Percentiles rank a stretch among this genome's conserved stretches.
Evolutionary conservation across 2,113 vertebrate species (phyloP).

Genomic region (Psilopsiagon aymara): DNA sequence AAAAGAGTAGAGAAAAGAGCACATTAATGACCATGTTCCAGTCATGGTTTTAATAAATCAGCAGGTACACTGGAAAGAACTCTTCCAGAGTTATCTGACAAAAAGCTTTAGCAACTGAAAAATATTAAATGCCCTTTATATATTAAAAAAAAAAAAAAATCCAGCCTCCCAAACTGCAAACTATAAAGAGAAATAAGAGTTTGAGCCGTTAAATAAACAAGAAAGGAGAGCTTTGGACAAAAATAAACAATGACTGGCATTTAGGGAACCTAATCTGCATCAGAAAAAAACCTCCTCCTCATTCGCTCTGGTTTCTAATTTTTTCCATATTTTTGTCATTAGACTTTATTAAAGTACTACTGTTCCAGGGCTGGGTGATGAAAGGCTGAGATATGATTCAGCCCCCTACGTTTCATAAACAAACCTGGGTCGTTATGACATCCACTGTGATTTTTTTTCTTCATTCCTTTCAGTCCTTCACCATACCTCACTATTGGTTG

Average conservation of each 20-base stretch:
- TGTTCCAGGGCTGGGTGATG: constrained; percentile 60
- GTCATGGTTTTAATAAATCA: background rate
- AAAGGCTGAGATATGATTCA: constrained; percentile 51
- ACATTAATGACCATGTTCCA: background rate
- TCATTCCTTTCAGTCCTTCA: background rate
- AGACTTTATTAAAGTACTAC: constrained; percentile 58
- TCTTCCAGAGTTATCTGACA: background rate
- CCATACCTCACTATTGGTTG: rapidly evolving
- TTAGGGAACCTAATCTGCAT: constrained; percentile 45
- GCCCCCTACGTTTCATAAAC: constrained; percentile 30
- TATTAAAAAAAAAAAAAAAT: background rate
- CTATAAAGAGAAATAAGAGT: constrained; percentile 7
- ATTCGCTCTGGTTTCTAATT: constrained; percentile 33
- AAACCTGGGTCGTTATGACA: background rate
- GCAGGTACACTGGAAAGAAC: constrained; percentile 14
- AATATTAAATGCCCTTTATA: background rate
- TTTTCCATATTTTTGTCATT: constrained; percentile 71
- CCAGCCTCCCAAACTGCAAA: background rate
- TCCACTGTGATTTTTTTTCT: background rate
- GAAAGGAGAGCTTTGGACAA: constrained; percentile 11
- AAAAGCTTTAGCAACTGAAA: background rate
- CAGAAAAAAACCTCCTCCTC: background rate
- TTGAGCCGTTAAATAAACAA: constrained; percentile 35
- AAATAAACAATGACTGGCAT: constrained; percentile 68
- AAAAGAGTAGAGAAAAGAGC: background rate